Evolutionary conservation across 2,888 invertebrate species (phyloP), one percentile per base, ranked within the genome.

Genomic region (Drosophila tripunctata): DNA sequence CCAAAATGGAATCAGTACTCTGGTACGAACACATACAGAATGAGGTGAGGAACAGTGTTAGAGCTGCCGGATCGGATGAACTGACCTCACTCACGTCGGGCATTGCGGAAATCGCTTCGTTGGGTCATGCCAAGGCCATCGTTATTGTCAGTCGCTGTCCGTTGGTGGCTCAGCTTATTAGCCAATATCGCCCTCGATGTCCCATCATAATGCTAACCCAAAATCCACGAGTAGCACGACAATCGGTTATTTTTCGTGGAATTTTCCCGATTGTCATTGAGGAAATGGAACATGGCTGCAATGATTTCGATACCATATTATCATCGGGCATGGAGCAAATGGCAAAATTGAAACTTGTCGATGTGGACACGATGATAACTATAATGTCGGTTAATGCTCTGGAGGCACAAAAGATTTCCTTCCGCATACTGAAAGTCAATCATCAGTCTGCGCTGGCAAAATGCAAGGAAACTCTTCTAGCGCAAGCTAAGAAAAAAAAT

Each of bases 1-100:
- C 96, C 91, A 99, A 99, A 92, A 98, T 99, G 0, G 99, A 99
- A 91, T 96, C 98, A 1, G 98, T 97, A 0, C 93, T 98, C 69
- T 99, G 97, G 96, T 98, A 98, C 78, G 95, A 94, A 77, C 96
- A 96, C 90, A 93, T 96, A 67, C 98, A 98, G 92, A 94, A 93
- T 45, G 98, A 98, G 88, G 92, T 99, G 21, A 92, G 93, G 14
- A 64, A 47, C 15, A 64, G 76, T 7, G 68, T 77, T 4, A 83
- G 81, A 21, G 58, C 73, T 1, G 30, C 95, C 1, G 27, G 95
- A 1, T 94, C 96, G 17, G 98, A 98, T 90, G 95, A 96, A 19
- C 95, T 98, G 2, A 97, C 98, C 90, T 95, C 96, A 0, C 95
- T 96, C 5, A 98, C 98, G 12, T 96, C 99, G 79, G 89, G 98